phyloP scores from a whole-genome alignment of 2,113 vertebrate species.

The Lagenorhynchus albirostris region DNA sequence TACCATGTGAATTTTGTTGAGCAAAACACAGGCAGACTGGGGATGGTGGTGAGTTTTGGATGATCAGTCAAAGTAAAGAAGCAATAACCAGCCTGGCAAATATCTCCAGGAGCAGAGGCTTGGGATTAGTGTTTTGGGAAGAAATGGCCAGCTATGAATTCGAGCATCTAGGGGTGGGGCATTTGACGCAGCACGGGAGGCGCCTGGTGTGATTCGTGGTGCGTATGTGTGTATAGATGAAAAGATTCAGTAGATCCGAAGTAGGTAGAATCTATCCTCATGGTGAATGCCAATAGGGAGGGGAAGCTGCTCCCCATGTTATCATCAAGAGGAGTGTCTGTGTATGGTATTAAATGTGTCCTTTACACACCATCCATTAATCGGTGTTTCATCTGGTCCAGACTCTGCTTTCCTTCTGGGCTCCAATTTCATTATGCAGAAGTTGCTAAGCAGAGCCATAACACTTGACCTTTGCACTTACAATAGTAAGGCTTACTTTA shows the following conservation, averaged over 20 bases:
- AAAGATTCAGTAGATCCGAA: background rate
- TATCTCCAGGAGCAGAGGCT: background rate
- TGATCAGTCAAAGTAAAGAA: background rate
- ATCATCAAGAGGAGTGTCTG: background rate
- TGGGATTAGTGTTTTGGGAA: background rate
- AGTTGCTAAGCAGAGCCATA: constrained; percentile 15
- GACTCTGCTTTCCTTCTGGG: background rate
- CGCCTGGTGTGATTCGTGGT: background rate
- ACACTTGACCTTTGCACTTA: background rate
- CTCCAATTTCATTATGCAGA: background rate
- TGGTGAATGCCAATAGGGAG: background rate
- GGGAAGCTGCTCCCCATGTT: background rate
- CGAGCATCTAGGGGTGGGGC: background rate
- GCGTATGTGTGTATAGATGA: background rate
- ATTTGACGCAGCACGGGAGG: background rate
- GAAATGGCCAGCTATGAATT: background rate
- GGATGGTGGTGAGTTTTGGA: background rate
- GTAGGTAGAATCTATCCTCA: background rate
- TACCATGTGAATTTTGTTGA: background rate
- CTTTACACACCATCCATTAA: background rate
- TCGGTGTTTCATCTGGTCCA: background rate
- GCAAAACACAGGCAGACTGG: background rate
- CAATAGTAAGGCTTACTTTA: background rate
- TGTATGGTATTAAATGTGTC: background rate
- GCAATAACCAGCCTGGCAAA: background rate